A percentile compares a stretch with the other conserved stretches of the same genome.
These are phyloP conservation scores for Halichoeres trimaculatus DNA, from an alignment of 2,113 vertebrate genomes.

Conservation along the genomic window DNA sequence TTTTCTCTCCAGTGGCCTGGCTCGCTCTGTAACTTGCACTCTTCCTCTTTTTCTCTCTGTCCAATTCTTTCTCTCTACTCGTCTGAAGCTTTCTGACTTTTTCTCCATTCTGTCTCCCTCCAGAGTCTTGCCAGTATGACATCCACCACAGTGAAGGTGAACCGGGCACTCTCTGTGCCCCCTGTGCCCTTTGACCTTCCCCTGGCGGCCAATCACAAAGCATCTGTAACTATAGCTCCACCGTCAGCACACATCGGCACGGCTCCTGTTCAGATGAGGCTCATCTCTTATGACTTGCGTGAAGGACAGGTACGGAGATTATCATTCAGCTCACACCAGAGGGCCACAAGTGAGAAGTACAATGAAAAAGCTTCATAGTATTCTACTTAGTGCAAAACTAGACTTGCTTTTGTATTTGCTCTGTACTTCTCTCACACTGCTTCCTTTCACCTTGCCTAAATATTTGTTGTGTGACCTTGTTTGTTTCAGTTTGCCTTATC, in stretches of 20 bases:
- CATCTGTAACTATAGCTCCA: slow-evolving; percentile 84
- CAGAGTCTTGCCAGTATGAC: slow-evolving; percentile 90
- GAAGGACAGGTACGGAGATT: slow-evolving; percentile 89
- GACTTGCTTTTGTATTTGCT: not conserved
- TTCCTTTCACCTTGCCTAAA: not conserved
- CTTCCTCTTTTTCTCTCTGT: slow-evolving; percentile 19
- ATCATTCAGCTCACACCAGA: slow-evolving; percentile 19
- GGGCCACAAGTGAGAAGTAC: slow-evolving; percentile 14
- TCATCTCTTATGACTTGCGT: slow-evolving; percentile 90
- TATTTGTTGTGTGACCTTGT: slow-evolving; percentile 34
- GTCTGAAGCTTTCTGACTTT: not conserved
- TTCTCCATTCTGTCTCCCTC: slow-evolving; percentile 1
- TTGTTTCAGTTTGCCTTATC: slow-evolving; percentile 5
- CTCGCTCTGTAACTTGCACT: slow-evolving; percentile 41
- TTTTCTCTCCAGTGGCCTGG: slow-evolving; percentile 45
- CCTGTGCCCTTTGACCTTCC: slow-evolving; percentile 88
- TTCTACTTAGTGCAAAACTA: slow-evolving; percentile 1
- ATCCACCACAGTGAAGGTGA: slow-evolving; percentile 88
- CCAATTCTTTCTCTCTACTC: slow-evolving; percentile 1
- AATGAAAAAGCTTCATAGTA: not conserved
- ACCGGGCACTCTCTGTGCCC: slow-evolving; percentile 87
- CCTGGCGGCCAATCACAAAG: slow-evolving; percentile 80
- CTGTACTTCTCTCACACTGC: not conserved
- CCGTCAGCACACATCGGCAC: slow-evolving; percentile 87
- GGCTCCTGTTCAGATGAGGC: slow-evolving; percentile 86